Conservation (phyloP, 2,888 invertebrate genomes). For the Synanthedon formicaeformis region DNA sequence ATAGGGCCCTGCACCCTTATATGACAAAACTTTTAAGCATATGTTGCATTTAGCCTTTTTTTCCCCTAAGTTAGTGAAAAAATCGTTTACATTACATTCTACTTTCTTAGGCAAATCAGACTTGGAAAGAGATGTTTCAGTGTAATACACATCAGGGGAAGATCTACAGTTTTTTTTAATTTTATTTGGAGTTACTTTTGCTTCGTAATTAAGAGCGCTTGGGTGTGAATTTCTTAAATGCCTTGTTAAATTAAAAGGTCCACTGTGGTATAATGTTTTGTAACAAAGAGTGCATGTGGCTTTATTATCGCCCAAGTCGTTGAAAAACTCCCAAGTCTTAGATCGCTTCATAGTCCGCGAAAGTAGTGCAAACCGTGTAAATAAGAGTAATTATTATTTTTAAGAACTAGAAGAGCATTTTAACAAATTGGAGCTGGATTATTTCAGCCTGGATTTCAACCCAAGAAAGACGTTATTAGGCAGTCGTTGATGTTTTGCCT, state of each 20-base stretch:
- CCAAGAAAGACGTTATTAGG: too few species aligned
- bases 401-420: too few species aligned
- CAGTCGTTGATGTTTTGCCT: background rate
- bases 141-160: background rate
- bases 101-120: background rate
- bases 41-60: conserved; percentile 1
- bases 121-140: background rate
- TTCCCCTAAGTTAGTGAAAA: background rate
- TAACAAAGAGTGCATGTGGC: background rate
- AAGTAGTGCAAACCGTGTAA: too few species aligned
- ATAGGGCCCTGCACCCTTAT: conserved; percentile 1
- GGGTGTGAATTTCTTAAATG: background rate
- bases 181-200: background rate
- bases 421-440: too few species aligned
- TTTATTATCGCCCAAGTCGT: background rate
- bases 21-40: background rate
- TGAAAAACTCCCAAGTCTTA: conserved; percentile 1
- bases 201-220: background rate
- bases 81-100: background rate
- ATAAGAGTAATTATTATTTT: too few species aligned
- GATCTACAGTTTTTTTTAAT: background rate
- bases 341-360: background rate
- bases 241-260: background rate
- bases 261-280: background rate
- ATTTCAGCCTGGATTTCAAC: too few species aligned